Evolutionary conservation across 1,140 invertebrate species (phyloP), one percentile per base, ranked within the genome.

Genomic region (Littorina saxatilis): DNA sequence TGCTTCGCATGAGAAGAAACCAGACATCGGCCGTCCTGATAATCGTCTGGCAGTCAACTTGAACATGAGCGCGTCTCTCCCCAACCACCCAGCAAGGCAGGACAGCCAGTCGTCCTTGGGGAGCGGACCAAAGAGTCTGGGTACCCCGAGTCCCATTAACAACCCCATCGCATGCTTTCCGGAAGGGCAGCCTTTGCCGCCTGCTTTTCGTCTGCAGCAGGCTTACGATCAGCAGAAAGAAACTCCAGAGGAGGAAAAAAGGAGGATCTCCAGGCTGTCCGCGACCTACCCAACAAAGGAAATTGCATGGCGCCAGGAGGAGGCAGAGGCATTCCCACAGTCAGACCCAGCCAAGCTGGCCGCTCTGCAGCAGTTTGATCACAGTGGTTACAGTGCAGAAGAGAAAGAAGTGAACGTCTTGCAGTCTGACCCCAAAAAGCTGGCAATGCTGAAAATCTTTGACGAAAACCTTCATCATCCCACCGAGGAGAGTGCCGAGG

Each of bases 261-360:
- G 17, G 68, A 50, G 68, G 27, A 74, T 80, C 50, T 72, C 79
- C 2, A 47, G 68, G 27, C 68, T 74, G 15, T 55, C 79, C 40
- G 27, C 73, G 47, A 61, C 32, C n/a, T 66, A 43, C 3, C 3
- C 17, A 9, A 78, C 37, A n/a, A 39, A 37, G 52, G 55, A 78
- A 32, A 29, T n/a, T 29, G 72, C 47, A 37, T 7, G 27, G 13
- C 2, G 35, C 0, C 20, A 76, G 35, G 76, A 52, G 32, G 72
- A 80, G 63, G 40, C 73, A 32, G 79, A 39, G 52, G 37, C 17
- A 13, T 7, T 78, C 32, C 79, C n/a, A 20, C 52, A 58, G 40
- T 70, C 83, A 17, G 83, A 85, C 52, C 78, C 79, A 15, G 75
- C 61, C 17, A 83, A 85, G 78, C 55, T 85, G 58, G 74, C 72